phyloP scores from a whole-genome alignment of 2,797 vertebrate genomes.

The Potorous gilbertii region DNA sequence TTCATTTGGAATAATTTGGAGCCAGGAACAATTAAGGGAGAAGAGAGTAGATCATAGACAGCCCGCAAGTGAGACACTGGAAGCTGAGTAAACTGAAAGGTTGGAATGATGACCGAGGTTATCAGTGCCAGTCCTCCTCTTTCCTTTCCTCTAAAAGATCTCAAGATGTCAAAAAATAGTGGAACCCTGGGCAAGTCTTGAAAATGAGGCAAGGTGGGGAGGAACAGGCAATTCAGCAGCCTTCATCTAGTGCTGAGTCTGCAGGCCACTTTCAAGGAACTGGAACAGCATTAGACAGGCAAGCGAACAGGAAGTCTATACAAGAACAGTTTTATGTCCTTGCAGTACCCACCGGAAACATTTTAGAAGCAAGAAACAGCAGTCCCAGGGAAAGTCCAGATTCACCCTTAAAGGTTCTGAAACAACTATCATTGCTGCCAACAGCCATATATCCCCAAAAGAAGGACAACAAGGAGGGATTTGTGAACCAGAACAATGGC shows the following conservation, averaged over 20 bases:
- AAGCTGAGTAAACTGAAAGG: background rate
- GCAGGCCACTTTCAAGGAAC: background rate
- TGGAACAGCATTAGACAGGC: background rate
- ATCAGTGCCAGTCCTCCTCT: background rate
- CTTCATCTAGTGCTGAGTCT: background rate
- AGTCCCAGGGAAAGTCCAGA: background rate
- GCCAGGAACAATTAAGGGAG: background rate
- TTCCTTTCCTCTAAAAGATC: background rate
- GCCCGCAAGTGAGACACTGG: background rate
- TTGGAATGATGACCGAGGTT: background rate
- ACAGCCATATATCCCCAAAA: background rate
- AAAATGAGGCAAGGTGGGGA: background rate
- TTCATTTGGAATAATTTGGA: background rate
- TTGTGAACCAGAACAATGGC: no score
- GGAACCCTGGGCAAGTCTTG: background rate
- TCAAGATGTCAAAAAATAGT: background rate
- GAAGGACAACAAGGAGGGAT: background rate
- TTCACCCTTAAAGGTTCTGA: background rate
- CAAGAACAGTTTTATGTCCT: background rate
- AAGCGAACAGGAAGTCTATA: background rate
- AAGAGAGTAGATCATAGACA: background rate
- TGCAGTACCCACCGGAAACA: background rate
- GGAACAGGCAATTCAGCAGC: background rate
- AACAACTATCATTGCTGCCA: background rate
- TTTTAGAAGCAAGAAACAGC: background rate